These are phyloP conservation scores for Crambe crambe DNA, from an alignment of 37 sponge, comb jelly and placozoan species.

Conservation along the genomic window DNA sequence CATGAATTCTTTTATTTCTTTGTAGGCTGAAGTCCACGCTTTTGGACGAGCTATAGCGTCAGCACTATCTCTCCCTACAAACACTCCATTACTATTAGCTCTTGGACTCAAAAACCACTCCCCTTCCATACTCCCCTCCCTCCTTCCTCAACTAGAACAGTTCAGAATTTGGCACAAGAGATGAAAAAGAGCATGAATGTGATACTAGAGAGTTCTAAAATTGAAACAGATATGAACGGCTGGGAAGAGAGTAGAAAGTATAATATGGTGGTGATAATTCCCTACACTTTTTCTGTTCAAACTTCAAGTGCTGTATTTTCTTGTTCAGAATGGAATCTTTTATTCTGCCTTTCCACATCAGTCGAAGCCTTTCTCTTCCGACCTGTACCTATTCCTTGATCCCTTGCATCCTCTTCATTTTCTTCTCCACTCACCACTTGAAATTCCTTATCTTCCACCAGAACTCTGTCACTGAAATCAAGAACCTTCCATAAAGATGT, in stretches of 20 bases:
- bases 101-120: conserved; percentile 34
- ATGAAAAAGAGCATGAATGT: neutral
- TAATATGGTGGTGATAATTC: too few relatives aligned
- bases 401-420: neutral
- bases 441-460: conserved; percentile 69
- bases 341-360: neutral
- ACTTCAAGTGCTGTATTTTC: conserved; percentile 4
- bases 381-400: neutral
- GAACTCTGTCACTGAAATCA: conserved; percentile 12
- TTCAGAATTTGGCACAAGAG: conserved; percentile 19
- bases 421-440: conserved; percentile 18
- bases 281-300: neutral
- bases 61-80: conserved; percentile 22
- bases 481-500: neutral
- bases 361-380: conserved; percentile 18
- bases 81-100: conserved; percentile 10
- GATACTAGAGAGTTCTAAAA: too few relatives aligned
- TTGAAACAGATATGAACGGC: too few relatives aligned
- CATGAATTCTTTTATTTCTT: neutral
- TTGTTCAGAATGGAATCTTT: neutral
- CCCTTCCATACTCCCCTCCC: conserved; percentile 8
- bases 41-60: conserved; percentile 46
- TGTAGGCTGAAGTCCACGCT: conserved; percentile 38
- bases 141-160: conserved; percentile 12
- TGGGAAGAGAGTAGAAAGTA: too few relatives aligned